A percentile compares a stretch with the other conserved stretches of the same genome.
These are phyloP conservation scores for Platyura marginata DNA, from an alignment of 1,140 invertebrate genomes.

Conservation along the genomic window DNA sequence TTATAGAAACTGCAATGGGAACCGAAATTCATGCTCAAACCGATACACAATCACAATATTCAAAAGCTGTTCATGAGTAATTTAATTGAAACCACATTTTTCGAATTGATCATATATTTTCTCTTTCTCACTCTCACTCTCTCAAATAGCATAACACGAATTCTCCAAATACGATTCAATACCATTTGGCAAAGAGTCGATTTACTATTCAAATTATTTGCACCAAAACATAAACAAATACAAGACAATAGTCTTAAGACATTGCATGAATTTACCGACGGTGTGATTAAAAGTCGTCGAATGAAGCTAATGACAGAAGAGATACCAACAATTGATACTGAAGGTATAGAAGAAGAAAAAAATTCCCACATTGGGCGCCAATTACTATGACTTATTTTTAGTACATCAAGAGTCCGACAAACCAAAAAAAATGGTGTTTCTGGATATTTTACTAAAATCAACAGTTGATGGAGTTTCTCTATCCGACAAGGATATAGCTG, in stretches of 20 bases:
- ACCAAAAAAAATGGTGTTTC: constrained; percentile 38
- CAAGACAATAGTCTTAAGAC: constrained; percentile 34
- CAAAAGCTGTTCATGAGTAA: constrained; percentile 43
- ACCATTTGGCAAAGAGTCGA: constrained; percentile 10
- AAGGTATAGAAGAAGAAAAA: constrained; percentile 1
- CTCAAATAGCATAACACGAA: background rate
- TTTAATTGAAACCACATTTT: no score
- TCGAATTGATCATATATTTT: no score
- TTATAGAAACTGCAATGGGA: constrained; percentile 69
- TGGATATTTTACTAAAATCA: constrained; percentile 46
- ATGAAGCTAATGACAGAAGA: constrained; percentile 16
- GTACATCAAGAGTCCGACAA: constrained; percentile 15
- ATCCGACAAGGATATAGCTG: constrained; percentile 38
- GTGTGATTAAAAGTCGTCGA: constrained; percentile 28
- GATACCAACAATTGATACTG: background rate
- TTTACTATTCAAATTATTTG: constrained; percentile 14
- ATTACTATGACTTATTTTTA: no score
- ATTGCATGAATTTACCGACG: constrained; percentile 45
- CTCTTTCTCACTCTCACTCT: no score
- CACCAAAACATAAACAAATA: constrained; percentile 24
- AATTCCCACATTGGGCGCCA: no score
- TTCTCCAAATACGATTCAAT: constrained; percentile 10
- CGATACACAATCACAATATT: constrained; percentile 46
- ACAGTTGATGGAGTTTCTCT: constrained; percentile 28
- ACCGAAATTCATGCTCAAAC: constrained; percentile 51